Conservation (phyloP, 2,888 invertebrate genomes). For the Rhodophaea formosa region DNA sequence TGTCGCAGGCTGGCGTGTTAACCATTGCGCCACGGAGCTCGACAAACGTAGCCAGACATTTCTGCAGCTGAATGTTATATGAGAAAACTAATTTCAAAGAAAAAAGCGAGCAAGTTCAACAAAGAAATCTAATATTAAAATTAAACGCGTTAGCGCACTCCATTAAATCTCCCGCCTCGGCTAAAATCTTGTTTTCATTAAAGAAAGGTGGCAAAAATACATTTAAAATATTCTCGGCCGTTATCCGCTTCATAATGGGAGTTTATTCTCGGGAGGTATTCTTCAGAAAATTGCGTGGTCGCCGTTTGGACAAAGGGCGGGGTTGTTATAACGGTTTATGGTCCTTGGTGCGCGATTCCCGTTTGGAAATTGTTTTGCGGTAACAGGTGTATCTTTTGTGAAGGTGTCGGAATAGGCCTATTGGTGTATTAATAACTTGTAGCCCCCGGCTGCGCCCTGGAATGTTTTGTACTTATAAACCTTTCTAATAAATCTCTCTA, state of each 20-base stretch:
- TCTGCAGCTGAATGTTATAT: not conserved
- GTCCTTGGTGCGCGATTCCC: slow-evolving; percentile 48
- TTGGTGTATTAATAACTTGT: slow-evolving; percentile 14
- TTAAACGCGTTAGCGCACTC: slow-evolving; percentile 33
- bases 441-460: too few species aligned
- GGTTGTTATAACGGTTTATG: slow-evolving; percentile 48
- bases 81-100: not conserved
- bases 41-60: too few species aligned
- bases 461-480: too few species aligned
- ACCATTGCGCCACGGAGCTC: too few species aligned
- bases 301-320: slow-evolving; percentile 42
- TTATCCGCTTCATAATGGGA: slow-evolving; percentile 43
- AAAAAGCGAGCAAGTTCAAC: not conserved
- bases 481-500: too few species aligned
- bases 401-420: slow-evolving; percentile 20
- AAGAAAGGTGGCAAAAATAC: slow-evolving; percentile 35
- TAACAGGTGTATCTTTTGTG: slow-evolving; percentile 40
- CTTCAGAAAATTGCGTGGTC: slow-evolving; percentile 39
- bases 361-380: slow-evolving; percentile 47
- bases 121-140: slow-evolving; percentile 32
- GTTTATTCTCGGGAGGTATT: slow-evolving; percentile 36
- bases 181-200: slow-evolving; percentile 41
- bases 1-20: too few species aligned
- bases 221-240: slow-evolving; percentile 44
- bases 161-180: slow-evolving; percentile 35